phyloP scores from a whole-genome alignment of 2,113 vertebrate genomes.

The Lota lota region DNA sequence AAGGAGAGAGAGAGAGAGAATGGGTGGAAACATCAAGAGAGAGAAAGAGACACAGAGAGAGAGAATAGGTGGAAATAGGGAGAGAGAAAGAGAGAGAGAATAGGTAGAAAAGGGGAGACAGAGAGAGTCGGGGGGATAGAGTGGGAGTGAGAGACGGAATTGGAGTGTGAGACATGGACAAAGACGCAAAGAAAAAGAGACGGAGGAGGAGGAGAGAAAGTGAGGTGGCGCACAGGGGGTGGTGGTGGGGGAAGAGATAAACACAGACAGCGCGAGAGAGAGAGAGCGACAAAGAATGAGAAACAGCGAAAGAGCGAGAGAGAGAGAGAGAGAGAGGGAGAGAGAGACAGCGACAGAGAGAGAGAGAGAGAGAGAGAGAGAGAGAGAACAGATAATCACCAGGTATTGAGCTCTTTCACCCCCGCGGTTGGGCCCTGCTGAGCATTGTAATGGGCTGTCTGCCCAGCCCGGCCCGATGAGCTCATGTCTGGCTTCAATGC shows the following conservation, averaged over 20 bases:
- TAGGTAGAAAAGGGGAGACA: not conserved
- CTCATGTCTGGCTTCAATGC: constrained; percentile 97
- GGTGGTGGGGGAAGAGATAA: too few relatives aligned
- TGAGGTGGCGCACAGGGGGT: too few relatives aligned
- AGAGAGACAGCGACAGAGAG: constrained; percentile 34
- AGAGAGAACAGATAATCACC: constrained; percentile 79
- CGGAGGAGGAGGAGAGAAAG: not conserved
- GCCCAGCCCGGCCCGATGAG: constrained; percentile 93
- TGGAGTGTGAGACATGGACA: too few relatives aligned
- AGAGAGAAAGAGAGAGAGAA: not conserved
- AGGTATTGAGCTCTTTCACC: constrained; percentile 85
- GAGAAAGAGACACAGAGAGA: too few relatives aligned
- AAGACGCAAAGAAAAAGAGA: too few relatives aligned
- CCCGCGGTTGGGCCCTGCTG: constrained; percentile 86
- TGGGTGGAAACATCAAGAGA: too few relatives aligned
- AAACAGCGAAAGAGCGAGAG: not conserved
- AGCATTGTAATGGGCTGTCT: constrained; percentile 90
- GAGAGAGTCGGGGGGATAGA: not conserved
- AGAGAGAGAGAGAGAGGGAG: constrained; percentile 14
- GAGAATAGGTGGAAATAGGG: not conserved
- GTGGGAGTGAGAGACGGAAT: too few relatives aligned
- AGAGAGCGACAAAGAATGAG: constrained; percentile 4
- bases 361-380: constrained; percentile 62
- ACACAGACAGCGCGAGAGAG: not conserved
- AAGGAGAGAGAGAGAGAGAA: too few relatives aligned